Conservation (phyloP, 2,797 vertebrate genomes). For the Chelonia mydas region DNA sequence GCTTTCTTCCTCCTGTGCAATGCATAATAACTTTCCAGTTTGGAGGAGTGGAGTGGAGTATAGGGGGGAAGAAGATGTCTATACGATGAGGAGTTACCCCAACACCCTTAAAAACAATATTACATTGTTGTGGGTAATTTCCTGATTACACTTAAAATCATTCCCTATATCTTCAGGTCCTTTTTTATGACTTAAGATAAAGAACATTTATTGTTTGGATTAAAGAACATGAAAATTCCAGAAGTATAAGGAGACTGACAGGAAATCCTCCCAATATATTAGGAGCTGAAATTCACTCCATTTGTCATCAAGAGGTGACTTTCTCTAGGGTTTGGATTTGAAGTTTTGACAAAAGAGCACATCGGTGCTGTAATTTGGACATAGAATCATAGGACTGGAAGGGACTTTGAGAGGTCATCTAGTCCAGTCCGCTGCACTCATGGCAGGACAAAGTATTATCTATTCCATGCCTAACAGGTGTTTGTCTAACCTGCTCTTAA, state of each 20-base stretch:
- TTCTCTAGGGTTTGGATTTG: not conserved
- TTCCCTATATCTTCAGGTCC: not conserved
- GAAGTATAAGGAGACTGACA: not conserved
- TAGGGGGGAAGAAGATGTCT: slow-evolving; percentile 18
- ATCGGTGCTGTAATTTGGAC: not conserved
- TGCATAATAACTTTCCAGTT: slow-evolving; percentile 64
- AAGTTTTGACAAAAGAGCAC: not conserved
- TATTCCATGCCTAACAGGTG: too few species aligned
- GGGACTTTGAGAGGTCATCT: too few species aligned
- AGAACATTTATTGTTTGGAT: not conserved
- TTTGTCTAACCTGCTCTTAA: too few species aligned
- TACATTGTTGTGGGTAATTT: slow-evolving; percentile 30
- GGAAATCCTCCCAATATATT: not conserved
- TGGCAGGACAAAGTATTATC: too few species aligned
- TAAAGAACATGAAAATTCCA: not conserved
- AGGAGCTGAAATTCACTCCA: not conserved
- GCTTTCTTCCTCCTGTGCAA: slow-evolving; percentile 57
- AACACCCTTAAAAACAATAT: slow-evolving; percentile 24
- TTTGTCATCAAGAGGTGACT: not conserved
- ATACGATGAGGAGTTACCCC: slow-evolving; percentile 47
- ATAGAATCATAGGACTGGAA: too few species aligned
- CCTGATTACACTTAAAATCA: slow-evolving; percentile 38
- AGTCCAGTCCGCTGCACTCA: too few species aligned
- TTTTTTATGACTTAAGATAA: slow-evolving; percentile 25
- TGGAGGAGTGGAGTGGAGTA: slow-evolving; percentile 36